These are phyloP conservation scores for Acrocephalus scirpaceus DNA, from an alignment of 2,797 vertebrate genomes.

Conservation along the genomic window DNA sequence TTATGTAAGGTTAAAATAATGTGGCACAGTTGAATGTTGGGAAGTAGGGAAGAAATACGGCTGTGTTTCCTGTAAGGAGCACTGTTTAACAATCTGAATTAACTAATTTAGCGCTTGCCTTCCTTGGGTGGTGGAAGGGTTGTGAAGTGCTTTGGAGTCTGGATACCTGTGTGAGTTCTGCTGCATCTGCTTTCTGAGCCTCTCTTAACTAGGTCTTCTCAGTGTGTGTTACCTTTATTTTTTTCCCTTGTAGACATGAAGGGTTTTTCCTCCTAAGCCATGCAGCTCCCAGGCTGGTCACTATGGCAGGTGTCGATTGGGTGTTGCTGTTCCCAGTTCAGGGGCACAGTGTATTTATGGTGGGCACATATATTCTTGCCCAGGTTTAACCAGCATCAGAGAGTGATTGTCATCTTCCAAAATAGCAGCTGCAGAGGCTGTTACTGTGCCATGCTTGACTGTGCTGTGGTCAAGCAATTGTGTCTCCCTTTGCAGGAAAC, in stretches of 20 bases:
- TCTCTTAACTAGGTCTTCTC: not conserved
- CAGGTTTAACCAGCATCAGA: not conserved
- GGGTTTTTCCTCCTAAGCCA: not conserved
- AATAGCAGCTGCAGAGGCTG: not conserved
- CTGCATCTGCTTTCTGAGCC: not conserved
- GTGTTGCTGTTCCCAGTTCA: not conserved
- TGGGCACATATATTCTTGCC: not conserved
- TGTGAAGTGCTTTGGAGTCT: not conserved
- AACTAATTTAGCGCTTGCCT: not conserved
- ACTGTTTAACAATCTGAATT: not conserved
- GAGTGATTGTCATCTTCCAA: not conserved
- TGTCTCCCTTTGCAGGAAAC: not conserved
- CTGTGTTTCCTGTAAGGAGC: not conserved
- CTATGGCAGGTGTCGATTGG: not conserved
- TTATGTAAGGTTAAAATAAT: not conserved
- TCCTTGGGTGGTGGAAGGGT: not conserved
- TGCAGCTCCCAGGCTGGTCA: not conserved
- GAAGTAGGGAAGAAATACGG: fast-evolving
- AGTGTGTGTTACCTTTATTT: fast-evolving
- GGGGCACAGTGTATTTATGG: fast-evolving
- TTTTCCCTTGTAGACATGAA: not conserved
- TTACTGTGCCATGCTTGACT: not conserved
- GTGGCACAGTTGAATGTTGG: not conserved
- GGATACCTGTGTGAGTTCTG: not conserved
- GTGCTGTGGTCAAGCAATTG: not conserved